Base-by-base conservation (phyloP, 2,797 vertebrate genomes). In the Ptychadena robeensis region DNA sequence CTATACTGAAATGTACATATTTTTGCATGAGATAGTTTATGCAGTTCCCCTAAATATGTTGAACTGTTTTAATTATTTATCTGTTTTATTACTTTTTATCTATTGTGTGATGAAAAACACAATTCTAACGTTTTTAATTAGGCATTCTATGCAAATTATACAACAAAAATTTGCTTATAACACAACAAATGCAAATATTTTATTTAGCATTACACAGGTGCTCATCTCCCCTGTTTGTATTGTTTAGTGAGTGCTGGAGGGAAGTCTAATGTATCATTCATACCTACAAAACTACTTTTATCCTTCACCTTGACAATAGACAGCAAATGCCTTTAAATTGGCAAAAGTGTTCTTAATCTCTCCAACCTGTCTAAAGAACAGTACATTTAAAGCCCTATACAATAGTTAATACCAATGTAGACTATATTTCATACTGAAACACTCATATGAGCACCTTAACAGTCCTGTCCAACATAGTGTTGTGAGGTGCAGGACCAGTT, bases 11-110 rank as follows among this genome's bases (percentile, higher is more conserved):
- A 67, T 30, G 25, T 78, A 30, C 40, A 34, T 57, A 40, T 40
- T 78, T 8, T 68, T 35, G 64, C 40, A 78, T 27, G 75, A 48
- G 40, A n/a, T 67, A 64, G 8, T 78, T 78, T 78, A 78, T 78
- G 75, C 67, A 78, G 64, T 35, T 30, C n/a, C 75, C 25, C 68
- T 78, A 78, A 78, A 78, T 78, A 78, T 78, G 64, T 78, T 78
- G 67, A 78, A 78, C 40, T 78, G 63, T 78, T 78, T 78, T 78
- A 78, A n/a, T n/a, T n/a, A n/a, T n/a, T n/a, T n/a, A n/a, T n/a
- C n/a, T n/a, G n/a, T n/a, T n/a, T n/a, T n/a, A n/a, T n/a, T n/a
- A n/a, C n/a, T n/a, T n/a, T n/a, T n/a, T n/a, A n/a, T n/a, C n/a
- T n/a, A n/a, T n/a, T n/a, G n/a, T n/a, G n/a, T n/a, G n/a, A n/a